Evolutionary conservation across 1,140 invertebrate species (phyloP), one percentile per base, ranked within the genome.

Genomic region (Galleria mellonella): DNA sequence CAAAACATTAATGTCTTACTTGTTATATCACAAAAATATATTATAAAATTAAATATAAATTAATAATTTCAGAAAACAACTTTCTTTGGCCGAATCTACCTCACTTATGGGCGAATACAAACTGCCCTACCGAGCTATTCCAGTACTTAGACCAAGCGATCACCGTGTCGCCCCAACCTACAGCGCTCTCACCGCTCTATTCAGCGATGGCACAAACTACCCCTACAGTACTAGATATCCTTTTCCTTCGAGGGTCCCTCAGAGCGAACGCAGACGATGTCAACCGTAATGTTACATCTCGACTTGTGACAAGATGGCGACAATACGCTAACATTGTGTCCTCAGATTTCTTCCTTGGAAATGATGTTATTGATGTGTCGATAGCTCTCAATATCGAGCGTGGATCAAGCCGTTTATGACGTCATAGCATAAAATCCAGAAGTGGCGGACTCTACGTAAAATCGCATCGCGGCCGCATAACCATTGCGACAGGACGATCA

Each of bases 131-230:
- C 73, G 88, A 68, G 83, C 85, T 55, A 44, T 77, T 93, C 15
- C 75, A 87, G 50, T 93, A 88, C 69, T 74, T 94, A 38, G 82
- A 90, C 42, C 77, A 73, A 12, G 72, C 71, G 10, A 82, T 81
- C 32, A 49, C 62, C 0, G 35, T 45, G 0, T 68, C 62, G 0
- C 82, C 81, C 9, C 74, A 68, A 33, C 83, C 74, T 2, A 82
- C 65, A 30, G 82, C 83, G 36, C 62, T 75, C 0, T 89, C 88
- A 36, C 89, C 89, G 0, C 65, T 93, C 14, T 93, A 92, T 90
- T 92, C 93, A 0, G 89, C 92, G 1, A 95, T 95, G 94, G 93
- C 93, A 0, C 93, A 95, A 76, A 87, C 94, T 15, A 95, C 94
- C 0, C 93, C 93, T 0, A 88, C 87, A 10, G 86, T 91, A 0